Conservation (phyloP, 2,113 vertebrate genomes). For the Bubalus kerabau region DNA sequence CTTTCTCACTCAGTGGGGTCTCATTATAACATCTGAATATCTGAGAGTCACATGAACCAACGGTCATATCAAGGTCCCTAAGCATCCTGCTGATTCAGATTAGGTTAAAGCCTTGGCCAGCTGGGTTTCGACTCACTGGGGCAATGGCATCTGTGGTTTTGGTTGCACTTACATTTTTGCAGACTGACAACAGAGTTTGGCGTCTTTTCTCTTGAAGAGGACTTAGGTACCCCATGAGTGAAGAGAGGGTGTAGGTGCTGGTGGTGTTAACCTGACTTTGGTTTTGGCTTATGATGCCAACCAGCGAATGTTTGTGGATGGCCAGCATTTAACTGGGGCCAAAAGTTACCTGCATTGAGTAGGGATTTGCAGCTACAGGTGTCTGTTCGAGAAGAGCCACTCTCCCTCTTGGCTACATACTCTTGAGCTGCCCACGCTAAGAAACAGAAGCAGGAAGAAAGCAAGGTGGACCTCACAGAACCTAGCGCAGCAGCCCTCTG, state of each 20-base stretch:
- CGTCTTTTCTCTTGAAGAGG: background rate
- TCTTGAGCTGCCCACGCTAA: background rate
- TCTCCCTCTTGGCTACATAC: background rate
- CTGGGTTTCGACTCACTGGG: background rate
- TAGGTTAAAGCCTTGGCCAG: background rate
- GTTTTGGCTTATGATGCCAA: background rate
- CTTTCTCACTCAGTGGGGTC: background rate
- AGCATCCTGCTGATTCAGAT: background rate
- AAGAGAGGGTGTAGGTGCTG: background rate
- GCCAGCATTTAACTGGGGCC: background rate
- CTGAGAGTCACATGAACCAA: background rate
- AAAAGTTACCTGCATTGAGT: background rate
- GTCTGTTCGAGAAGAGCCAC: background rate
- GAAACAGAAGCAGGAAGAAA: background rate
- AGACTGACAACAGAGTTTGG: background rate
- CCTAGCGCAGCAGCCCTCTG: fast-evolving
- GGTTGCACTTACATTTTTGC: background rate
- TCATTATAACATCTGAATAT: background rate
- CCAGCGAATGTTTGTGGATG: background rate
- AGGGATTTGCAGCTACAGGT: background rate
- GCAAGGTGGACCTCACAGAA: fast-evolving
- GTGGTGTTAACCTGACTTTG: background rate
- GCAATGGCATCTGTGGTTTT: background rate
- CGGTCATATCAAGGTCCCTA: background rate
- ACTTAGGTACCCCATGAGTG: background rate